Conservation (phyloP, 92 coral and sea anemone genomes). For the Meandrina meandrites region DNA sequence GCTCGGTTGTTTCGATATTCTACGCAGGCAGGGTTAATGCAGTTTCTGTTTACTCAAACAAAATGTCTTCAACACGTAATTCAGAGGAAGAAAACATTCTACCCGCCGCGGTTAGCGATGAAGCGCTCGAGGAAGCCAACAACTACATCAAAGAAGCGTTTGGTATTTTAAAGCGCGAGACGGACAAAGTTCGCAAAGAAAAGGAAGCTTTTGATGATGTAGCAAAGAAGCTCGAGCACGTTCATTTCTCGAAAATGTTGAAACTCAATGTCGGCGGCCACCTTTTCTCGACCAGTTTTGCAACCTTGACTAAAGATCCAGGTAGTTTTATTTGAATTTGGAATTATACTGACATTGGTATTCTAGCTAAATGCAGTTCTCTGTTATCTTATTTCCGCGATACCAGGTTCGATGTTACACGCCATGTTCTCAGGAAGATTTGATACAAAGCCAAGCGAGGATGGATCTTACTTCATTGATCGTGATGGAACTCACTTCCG, state of each 20-base stretch:
- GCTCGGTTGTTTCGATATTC: too few relatives aligned
- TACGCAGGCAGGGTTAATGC: not conserved
- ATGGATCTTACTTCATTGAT: not conserved
- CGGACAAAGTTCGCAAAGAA: conserved; percentile 37
- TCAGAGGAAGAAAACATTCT: too few relatives aligned
- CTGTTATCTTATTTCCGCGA: not conserved
- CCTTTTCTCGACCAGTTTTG: conserved; percentile 8
- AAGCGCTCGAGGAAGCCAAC: not conserved
- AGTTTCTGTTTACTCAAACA: not conserved
- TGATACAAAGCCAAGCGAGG: not conserved
- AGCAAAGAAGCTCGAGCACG: conserved; percentile 49
- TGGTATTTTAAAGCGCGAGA: not conserved
- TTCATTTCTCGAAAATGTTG: conserved; percentile 47
- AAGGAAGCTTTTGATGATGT: conserved; percentile 46
- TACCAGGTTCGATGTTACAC: not conserved
- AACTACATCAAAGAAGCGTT: not conserved
- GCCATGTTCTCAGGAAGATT: not conserved
- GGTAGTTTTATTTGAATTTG: not conserved
- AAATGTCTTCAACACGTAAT: too few relatives aligned
- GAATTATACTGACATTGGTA: too few relatives aligned
- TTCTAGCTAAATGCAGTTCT: not conserved
- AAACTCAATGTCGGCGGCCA: conserved; percentile 45
- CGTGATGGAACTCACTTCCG: not conserved
- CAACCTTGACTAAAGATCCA: not conserved
- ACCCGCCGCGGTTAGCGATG: not conserved